Conservation (phyloP, 2,113 vertebrate species). For the Chitala chitala region DNA sequence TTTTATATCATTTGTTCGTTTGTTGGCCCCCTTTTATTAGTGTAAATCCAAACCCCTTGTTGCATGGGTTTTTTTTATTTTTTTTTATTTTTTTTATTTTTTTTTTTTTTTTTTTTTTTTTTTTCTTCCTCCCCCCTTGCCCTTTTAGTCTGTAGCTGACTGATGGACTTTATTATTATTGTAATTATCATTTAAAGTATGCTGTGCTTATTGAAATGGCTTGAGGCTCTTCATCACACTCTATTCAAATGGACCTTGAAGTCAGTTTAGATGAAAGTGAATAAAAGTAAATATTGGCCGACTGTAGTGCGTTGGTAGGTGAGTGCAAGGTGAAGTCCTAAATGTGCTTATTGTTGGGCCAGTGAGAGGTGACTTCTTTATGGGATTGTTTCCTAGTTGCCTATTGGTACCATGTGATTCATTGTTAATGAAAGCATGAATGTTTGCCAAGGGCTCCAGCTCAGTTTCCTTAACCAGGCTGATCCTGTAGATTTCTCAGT, state of each 20-base stretch:
- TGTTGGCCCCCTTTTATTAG: neutral
- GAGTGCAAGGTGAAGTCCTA: neutral
- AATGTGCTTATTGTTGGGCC: neutral
- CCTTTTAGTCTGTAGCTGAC: neutral
- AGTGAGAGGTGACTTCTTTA: neutral
- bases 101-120: neutral
- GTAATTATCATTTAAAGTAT: slow-evolving; percentile 26
- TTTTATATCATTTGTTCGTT: neutral
- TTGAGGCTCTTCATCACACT: slow-evolving; percentile 1
- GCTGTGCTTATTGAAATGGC: neutral
- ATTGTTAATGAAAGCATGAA: too few relatives aligned
- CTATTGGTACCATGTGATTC: too few relatives aligned
- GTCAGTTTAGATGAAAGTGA: neutral
- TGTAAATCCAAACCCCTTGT: neutral
- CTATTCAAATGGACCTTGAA: slow-evolving; percentile 26
- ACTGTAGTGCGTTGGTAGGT: neutral
- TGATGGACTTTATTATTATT: slow-evolving; percentile 17
- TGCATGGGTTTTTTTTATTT: neutral
- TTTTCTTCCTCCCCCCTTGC: neutral
- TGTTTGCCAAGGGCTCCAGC: too few relatives aligned
- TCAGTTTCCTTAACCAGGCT: too few relatives aligned
- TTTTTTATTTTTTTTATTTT: neutral
- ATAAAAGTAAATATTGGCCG: neutral
- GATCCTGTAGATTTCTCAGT: too few relatives aligned
- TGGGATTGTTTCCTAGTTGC: too few relatives aligned